These are phyloP conservation scores for Brenthis daphne DNA, from an alignment of 2,888 invertebrate species.

Conservation along the genomic window DNA sequence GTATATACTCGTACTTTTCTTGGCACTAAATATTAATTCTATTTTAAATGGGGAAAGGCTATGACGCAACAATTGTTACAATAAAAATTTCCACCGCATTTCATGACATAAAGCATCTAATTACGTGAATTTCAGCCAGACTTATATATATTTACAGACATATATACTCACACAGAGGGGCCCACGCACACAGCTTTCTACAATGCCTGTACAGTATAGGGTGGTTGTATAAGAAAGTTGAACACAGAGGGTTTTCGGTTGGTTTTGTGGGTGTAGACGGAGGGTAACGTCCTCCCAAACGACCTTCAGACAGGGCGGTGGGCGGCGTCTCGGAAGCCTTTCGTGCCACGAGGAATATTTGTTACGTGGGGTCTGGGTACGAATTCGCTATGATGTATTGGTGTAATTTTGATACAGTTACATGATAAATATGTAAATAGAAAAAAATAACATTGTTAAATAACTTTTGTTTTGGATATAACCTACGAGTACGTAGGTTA, in stretches of 20 bases:
- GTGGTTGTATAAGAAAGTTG: conserved; percentile 24
- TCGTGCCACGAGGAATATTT: conserved; percentile 42
- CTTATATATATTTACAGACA: conserved; percentile 10
- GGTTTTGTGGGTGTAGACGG: conserved; percentile 43
- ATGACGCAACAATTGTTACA: conserved; percentile 14
- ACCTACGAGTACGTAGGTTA: too few relatives aligned
- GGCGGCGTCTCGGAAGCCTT: conserved; percentile 68
- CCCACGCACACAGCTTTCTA: conserved; percentile 2
- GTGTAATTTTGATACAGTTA: conserved; percentile 13
- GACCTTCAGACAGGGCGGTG: conserved; percentile 74
- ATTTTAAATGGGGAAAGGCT: conserved; percentile 1
- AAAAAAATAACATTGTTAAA: neutral
- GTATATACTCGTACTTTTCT: neutral
- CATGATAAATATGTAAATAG: conserved; percentile 2
- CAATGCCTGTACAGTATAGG: conserved; percentile 19
- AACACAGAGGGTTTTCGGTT: conserved; percentile 38
- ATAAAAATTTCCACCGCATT: conserved; percentile 20
- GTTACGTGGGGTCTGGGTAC: conserved; percentile 35
- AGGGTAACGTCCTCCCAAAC: conserved; percentile 69
- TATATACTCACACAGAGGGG: conserved; percentile 5
- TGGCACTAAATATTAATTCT: conserved; percentile 1
- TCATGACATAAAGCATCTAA: conserved; percentile 25
- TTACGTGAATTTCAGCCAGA: conserved; percentile 28
- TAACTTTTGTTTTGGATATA: too few relatives aligned
- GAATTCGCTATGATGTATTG: conserved; percentile 27